Evolutionary conservation across 2,113 vertebrate species (phyloP).

Genomic region (Ammospiza nelsoni): DNA sequence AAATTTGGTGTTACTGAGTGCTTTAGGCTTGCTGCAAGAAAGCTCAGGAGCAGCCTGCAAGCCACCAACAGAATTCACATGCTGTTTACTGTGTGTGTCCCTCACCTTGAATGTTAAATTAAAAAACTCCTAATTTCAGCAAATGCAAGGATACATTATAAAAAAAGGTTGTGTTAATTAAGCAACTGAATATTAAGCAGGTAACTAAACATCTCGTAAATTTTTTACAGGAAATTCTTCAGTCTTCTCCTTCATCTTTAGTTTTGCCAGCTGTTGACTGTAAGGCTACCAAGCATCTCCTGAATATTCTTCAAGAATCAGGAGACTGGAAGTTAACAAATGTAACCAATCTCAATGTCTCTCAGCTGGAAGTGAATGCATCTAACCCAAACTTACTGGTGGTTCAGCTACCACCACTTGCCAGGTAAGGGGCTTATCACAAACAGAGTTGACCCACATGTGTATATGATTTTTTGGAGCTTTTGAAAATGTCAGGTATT

Average conservation of each 20-base stretch:
- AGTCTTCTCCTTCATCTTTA: slow-evolving; percentile 67
- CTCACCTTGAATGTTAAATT: not conserved
- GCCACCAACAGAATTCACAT: not conserved
- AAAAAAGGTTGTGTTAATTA: not conserved
- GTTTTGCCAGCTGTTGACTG: slow-evolving; percentile 73
- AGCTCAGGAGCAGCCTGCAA: not conserved
- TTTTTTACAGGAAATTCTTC: slow-evolving; percentile 69
- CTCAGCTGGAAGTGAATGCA: slow-evolving; percentile 41
- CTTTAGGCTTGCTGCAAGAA: not conserved
- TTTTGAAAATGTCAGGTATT: not conserved
- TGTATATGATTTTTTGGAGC: not conserved
- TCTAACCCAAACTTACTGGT: slow-evolving; percentile 55
- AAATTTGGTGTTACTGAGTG: not conserved
- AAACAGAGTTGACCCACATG: not conserved
- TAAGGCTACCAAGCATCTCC: slow-evolving; percentile 25
- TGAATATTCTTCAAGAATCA: slow-evolving; percentile 43
- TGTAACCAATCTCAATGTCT: not conserved
- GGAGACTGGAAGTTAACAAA: slow-evolving; percentile 46
- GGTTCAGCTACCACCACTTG: slow-evolving; percentile 48
- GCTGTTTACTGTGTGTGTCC: not conserved
- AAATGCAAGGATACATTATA: not conserved
- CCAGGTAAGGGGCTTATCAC: slow-evolving; percentile 56
- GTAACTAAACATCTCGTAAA: slow-evolving; percentile 5
- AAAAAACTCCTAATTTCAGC: not conserved
- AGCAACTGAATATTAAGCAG: not conserved